Evolutionary conservation across 2,888 invertebrate species (phyloP).

Genomic region (Pterobdella sp.): DNA sequence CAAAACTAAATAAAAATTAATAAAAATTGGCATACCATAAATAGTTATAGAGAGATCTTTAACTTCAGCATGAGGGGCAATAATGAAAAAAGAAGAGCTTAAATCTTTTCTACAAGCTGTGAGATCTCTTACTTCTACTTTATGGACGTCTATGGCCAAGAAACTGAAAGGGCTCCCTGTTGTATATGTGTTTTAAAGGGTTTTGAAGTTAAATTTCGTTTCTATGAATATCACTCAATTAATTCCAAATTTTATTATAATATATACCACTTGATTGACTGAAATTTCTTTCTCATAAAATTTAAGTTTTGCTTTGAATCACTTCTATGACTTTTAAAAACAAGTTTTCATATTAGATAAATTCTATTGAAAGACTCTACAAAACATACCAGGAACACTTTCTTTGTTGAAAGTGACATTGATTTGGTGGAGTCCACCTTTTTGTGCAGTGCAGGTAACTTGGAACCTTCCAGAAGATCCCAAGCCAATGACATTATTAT

Average conservation of each 20-base stretch:
- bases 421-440: constrained; percentile 80
- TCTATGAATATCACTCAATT: background rate
- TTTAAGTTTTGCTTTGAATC: background rate
- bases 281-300: background rate
- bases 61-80: constrained; percentile 61
- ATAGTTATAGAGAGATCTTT: constrained; percentile 48
- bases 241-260: background rate
- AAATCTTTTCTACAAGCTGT: constrained; percentile 81
- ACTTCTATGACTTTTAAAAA: background rate
- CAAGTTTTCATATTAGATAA: background rate
- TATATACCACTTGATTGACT: background rate
- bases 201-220: background rate
- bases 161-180: constrained; percentile 45
- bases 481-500: constrained; percentile 94
- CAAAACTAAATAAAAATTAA: background rate
- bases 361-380: background rate
- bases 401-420: constrained; percentile 69
- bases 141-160: constrained; percentile 52
- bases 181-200: background rate
- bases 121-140: constrained; percentile 70
- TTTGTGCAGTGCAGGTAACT: constrained; percentile 90
- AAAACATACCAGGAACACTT: constrained; percentile 52
- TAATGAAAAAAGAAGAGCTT: constrained; percentile 74
- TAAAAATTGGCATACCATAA: background rate
- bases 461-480: constrained; percentile 86